Percentiles rank a stretch among this genome's conserved stretches.
Conservation (phyloP, 2,888 invertebrate species). For the Sialis lutaria region DNA sequence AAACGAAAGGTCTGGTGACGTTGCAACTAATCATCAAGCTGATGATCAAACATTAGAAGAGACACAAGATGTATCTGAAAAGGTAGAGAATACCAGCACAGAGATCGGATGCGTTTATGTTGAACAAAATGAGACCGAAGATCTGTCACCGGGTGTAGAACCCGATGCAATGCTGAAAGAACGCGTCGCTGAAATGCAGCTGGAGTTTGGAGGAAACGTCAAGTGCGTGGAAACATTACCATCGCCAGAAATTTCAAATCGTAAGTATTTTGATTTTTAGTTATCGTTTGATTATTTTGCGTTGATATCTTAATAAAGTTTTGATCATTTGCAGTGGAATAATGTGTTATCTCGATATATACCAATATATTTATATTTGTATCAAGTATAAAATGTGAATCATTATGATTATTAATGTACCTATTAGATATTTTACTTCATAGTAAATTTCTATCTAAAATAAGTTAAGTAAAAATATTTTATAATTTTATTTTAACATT, state of each 20-base stretch:
- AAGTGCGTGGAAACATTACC: neutral
- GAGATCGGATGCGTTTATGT: neutral
- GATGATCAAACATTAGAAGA: neutral
- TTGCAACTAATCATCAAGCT: neutral
- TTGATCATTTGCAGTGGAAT: too few species aligned
- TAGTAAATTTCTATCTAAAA: too few species aligned
- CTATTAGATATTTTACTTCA: too few species aligned
- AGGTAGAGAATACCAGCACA: neutral
- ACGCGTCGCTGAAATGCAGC: conserved; percentile 27
- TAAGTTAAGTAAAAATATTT: too few species aligned
- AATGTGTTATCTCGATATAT: too few species aligned
- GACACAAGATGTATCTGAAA: neutral
- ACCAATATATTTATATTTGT: too few species aligned
- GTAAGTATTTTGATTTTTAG: neutral
- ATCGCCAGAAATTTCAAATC: neutral
- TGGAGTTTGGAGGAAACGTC: conserved; percentile 23
- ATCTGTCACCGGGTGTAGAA: conserved; percentile 18
- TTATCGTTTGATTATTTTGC: too few species aligned
- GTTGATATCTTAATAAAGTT: too few species aligned
- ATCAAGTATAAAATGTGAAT: too few species aligned
- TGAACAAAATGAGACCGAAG: neutral
- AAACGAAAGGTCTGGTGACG: neutral
- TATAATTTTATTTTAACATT: neutral
- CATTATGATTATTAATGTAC: too few species aligned
- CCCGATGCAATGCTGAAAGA: conserved; percentile 27